phyloP scores from a whole-genome alignment of 2,797 vertebrate species.

The Phoeniculus purpureus region DNA sequence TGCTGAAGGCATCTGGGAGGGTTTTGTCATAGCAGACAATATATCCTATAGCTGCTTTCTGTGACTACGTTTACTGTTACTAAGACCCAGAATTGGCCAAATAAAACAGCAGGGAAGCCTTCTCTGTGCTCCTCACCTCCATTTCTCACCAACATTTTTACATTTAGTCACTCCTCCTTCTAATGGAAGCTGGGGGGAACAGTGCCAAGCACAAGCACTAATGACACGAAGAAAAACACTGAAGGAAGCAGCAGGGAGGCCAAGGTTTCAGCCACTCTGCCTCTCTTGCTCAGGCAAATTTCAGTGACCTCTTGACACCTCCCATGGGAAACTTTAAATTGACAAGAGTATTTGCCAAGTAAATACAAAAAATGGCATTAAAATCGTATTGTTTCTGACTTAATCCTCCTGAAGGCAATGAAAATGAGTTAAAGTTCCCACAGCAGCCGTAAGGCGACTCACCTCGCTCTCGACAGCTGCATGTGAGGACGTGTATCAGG shows the following conservation, averaged over 20 bases:
- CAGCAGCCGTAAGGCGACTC: neutral
- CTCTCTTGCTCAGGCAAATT: neutral
- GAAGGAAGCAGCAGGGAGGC: constrained; percentile 23
- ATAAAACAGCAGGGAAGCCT: constrained; percentile 49
- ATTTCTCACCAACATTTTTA: constrained; percentile 5
- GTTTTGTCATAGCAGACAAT: neutral
- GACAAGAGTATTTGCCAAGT: neutral
- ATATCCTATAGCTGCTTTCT: neutral
- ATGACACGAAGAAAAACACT: constrained; percentile 5
- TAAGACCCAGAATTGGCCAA: neutral
- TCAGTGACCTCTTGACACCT: constrained; percentile 26
- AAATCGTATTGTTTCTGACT: constrained; percentile 38
- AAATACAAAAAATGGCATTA: constrained; percentile 35
- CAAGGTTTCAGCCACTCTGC: neutral
- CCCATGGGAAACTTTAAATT: constrained; percentile 27
- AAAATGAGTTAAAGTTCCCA: neutral
- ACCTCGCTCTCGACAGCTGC: neutral
- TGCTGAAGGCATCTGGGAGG: constrained; percentile 24
- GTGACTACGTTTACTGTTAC: constrained; percentile 23
- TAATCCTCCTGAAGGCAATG: constrained; percentile 10
- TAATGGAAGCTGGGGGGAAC: neutral
- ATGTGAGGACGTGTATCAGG: neutral
- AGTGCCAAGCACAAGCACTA: neutral
- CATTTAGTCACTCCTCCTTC: neutral
- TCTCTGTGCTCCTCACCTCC: neutral